Evolutionary conservation across 37 sponge, comb jelly and placozoan genomes (phyloP).

Genomic region (Sycon ciliatum): DNA sequence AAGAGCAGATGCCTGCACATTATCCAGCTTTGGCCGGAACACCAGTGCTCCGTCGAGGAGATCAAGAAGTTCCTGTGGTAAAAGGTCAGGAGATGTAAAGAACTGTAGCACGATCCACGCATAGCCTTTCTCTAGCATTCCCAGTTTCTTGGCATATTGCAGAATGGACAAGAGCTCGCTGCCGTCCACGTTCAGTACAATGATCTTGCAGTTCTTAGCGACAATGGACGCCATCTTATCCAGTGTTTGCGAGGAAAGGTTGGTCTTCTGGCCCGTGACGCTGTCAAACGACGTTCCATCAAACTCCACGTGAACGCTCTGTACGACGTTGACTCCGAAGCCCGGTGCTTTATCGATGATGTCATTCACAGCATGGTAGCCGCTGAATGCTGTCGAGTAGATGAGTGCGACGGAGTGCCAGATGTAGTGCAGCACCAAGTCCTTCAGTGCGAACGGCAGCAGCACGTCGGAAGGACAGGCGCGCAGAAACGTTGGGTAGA

Average conservation of each 20-base stretch:
- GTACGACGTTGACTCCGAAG: not conserved
- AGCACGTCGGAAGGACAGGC: not conserved
- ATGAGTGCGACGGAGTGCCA: not conserved
- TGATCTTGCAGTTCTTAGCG: not conserved
- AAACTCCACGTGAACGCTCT: not conserved
- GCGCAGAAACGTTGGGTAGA: not conserved
- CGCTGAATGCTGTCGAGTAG: not conserved
- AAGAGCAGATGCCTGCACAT: too few relatives aligned
- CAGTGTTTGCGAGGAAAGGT: not conserved
- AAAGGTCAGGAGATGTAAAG: too few relatives aligned
- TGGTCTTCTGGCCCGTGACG: not conserved
- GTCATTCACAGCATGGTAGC: not conserved
- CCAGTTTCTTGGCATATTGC: not conserved
- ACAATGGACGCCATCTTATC: too few relatives aligned
- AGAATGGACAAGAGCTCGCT: not conserved
- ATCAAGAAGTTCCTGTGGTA: too few relatives aligned
- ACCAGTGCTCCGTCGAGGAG: too few relatives aligned
- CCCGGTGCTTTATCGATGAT: not conserved
- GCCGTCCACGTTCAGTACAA: not conserved
- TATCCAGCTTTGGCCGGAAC: too few relatives aligned
- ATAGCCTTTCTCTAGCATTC: not conserved
- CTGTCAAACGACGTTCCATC: not conserved
- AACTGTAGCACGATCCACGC: slow-evolving; percentile 3
- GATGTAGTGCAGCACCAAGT: not conserved
- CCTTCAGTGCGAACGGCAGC: not conserved